Evolutionary conservation across 1,140 invertebrate species (phyloP).

Genomic region (Cyphomyrmex costatus): DNA sequence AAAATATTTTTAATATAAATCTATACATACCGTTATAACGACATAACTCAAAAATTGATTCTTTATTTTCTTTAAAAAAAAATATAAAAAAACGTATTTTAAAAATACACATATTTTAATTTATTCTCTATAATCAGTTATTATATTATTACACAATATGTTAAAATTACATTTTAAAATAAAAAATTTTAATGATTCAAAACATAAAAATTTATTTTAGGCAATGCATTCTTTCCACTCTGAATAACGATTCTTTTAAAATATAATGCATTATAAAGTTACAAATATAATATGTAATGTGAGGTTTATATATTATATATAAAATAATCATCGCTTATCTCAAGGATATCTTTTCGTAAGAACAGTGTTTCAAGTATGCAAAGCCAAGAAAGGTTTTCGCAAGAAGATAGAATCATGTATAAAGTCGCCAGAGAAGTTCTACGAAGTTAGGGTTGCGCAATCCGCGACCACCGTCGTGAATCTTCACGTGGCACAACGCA

Average conservation of each 20-base stretch:
- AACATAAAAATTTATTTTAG: too few species aligned
- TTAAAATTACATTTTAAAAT: too few species aligned
- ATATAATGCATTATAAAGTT: background rate
- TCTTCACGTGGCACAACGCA: constrained; percentile 29
- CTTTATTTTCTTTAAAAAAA: too few species aligned
- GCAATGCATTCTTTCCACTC: background rate
- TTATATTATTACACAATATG: too few species aligned
- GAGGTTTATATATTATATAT: background rate
- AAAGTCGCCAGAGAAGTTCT: constrained; percentile 3
- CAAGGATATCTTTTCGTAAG: background rate
- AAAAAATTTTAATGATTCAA: too few species aligned
- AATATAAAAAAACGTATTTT: too few species aligned
- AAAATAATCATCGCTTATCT: background rate
- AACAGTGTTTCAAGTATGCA: background rate
- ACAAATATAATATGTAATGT: background rate
- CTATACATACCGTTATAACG: background rate
- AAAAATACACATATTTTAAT: too few species aligned
- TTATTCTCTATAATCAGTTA: too few species aligned
- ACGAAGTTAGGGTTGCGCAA: constrained; percentile 71
- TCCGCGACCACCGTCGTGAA: constrained; percentile 20
- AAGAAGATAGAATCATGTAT: background rate
- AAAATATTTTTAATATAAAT: background rate
- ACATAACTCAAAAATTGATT: too few species aligned
- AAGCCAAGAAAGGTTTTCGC: background rate
- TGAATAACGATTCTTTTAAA: background rate